Evolutionary conservation across 2,888 invertebrate species (phyloP), one percentile per base, ranked within the genome.

Genomic region (Nemapogon koenigi): DNA sequence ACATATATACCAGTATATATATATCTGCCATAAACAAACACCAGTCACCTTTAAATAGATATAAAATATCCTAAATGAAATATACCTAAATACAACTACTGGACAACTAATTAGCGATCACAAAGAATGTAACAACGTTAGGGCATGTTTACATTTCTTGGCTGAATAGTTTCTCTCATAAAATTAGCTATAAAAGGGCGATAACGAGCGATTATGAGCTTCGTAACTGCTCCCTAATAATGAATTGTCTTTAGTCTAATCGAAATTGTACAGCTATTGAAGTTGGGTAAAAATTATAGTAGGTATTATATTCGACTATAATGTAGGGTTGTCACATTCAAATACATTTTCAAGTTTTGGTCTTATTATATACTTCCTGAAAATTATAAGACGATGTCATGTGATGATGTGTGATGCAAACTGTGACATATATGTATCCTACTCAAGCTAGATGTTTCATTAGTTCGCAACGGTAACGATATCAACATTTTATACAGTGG

Each of bases 171-270:
- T 79, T 61, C 50, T 59, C 57, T 71, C 76, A 70, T 80, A 78
- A 79, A 78, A 76, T 62, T 57, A 44, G 69, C 78, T 71, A 79
- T 79, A 80, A 80, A 79, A 79, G 75, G 72, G 75, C 75, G 76
- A 71, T 79, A 78, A 78, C 69, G 60, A 65, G 53, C 73, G 71
- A 76, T 80, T 79, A 80, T 65, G 59, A 65, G 60, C 58, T 52
- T 50, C 57, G 56, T 65, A 76, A 79, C 68, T 64, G 71, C 64
- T 60, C 67, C 67, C 66, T 73, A 76, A 78, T 79, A 78, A 80
- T 73, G 75, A 78, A 78, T 78, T 70, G 76, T 79, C 75, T 76
- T 72, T 69, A 72, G 73, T 67, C 52, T 48, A 55, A 61, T 64
- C 67, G 63, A 64, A 64, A 68, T 70, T 64, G 57, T 19, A 16